These are phyloP conservation scores for Eristalis intricaria DNA, from an alignment of 2,888 invertebrate genomes.

Conservation along the genomic window DNA sequence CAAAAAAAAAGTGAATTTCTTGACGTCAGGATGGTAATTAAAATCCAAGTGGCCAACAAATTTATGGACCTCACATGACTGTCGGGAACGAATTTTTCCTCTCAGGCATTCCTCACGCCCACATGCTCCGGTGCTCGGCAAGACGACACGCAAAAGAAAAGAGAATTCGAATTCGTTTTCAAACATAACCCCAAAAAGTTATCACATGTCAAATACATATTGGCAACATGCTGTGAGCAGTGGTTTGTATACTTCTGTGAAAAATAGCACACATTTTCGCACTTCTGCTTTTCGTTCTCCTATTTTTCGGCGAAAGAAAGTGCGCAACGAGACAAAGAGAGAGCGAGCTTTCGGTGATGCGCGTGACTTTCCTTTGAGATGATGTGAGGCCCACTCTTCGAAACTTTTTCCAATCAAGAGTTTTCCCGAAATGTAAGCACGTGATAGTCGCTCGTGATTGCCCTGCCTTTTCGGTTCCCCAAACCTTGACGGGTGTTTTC, in stretches of 20 bases:
- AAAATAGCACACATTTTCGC: background rate
- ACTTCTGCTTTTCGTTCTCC: conserved; percentile 2
- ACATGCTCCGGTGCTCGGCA: background rate
- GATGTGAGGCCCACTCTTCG: background rate
- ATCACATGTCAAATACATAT: background rate
- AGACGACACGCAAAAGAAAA: background rate
- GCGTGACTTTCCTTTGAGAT: conserved; percentile 23
- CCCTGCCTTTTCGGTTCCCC: conserved; percentile 17
- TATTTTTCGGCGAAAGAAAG: background rate
- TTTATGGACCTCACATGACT: conserved; percentile 30
- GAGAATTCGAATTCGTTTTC: background rate
- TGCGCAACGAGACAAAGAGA: background rate
- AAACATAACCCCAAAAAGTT: conserved; percentile 17
- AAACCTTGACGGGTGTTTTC: background rate
- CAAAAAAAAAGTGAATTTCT: background rate
- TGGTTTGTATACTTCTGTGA: background rate
- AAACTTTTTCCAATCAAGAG: background rate
- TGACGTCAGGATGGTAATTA: conserved; percentile 24
- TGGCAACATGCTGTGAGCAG: background rate
- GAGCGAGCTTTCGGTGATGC: conserved; percentile 33
- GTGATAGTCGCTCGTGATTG: conserved; percentile 47
- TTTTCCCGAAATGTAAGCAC: conserved; percentile 21
- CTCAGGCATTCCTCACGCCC: background rate
- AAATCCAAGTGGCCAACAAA: conserved; percentile 13
- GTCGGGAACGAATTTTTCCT: background rate